Base-by-base conservation (phyloP, 1,140 invertebrate species). In the Steinernema feltiae region DNA sequence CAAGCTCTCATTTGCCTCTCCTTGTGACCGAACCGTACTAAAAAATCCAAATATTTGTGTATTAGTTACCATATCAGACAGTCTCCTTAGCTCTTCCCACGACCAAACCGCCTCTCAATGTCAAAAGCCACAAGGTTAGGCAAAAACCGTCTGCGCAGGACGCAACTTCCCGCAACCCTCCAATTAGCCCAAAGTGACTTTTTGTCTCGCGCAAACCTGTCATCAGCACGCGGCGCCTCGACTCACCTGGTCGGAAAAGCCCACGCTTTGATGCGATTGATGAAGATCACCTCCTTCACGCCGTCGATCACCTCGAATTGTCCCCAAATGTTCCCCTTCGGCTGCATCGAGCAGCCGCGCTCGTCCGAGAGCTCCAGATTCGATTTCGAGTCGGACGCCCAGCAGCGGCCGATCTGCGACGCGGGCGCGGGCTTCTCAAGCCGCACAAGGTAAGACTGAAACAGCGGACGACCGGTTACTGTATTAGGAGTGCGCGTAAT, bases 191-290 rank as follows among this genome's bases (percentile, higher is more conserved):
- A 15, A 15, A 17, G 3, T 27, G 2, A 12, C 24, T 15, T 63
- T 15, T 77, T 76, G 70, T 76, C 21, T 76, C 29, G n/a, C 24
- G 15, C n/a, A 18, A 74, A 18, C 63, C 7, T n/a, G 71, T 73
- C 72, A 18, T 7, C n/a, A 24, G n/a, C 7, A 72, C 21, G 17
- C 17, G 41, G 17, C 29, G 17, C 29, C 24, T 41, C 0, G 24
- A 73, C 30, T 71, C 73, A 85, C 83, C 83, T 85, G 27, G 84
- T 86, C 1, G 84, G 84, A 69, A 85, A 85, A 53, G 84, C 85
- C 84, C 84, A 85, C 1, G 84, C 85, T 70, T 85, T 86, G n/a
- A 85, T 85, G 15, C 79, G 53, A 53, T 85, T 85, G 32, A 81
- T 74, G 72, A 85, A 86, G 12, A 85, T 73, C 15, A 80, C 75